Evolutionary conservation across 2,888 invertebrate species (phyloP).

Genomic region (Microctonus aethiopoides): DNA sequence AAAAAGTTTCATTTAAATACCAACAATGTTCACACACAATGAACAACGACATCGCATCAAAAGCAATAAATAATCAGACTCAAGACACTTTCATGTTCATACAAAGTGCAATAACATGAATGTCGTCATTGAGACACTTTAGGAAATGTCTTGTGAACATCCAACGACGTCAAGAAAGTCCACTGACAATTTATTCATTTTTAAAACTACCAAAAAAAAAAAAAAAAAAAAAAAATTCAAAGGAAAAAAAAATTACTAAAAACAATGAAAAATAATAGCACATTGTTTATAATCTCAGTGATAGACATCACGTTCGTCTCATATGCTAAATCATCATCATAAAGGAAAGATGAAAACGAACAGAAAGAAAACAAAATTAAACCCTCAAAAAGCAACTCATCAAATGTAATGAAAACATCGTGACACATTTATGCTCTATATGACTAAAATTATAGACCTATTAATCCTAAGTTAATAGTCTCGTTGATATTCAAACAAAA

Average conservation of each 20-base stretch:
- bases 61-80: neutral
- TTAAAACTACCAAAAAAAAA: neutral
- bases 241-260: neutral
- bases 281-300: no score
- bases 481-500: neutral
- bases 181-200: neutral
- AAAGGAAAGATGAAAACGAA: neutral
- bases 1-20: neutral
- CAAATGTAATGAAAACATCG: neutral
- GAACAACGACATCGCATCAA: neutral
- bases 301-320: neutral
- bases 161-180: neutral
- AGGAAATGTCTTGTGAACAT: neutral
- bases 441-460: slow-evolving; percentile 18
- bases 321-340: neutral
- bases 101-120: slow-evolving; percentile 3
- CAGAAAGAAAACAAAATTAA: neutral
- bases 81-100: slow-evolving; percentile 1
- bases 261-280: no score
- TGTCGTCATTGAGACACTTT: neutral
- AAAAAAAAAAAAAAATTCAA: neutral
- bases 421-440: slow-evolving; percentile 24
- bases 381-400: slow-evolving; percentile 4
- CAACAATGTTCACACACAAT: neutral
- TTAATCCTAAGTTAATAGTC: slow-evolving; percentile 18